Evolutionary conservation across 1,140 invertebrate species (phyloP).

Genomic region (Metopolophium dirhodum): DNA sequence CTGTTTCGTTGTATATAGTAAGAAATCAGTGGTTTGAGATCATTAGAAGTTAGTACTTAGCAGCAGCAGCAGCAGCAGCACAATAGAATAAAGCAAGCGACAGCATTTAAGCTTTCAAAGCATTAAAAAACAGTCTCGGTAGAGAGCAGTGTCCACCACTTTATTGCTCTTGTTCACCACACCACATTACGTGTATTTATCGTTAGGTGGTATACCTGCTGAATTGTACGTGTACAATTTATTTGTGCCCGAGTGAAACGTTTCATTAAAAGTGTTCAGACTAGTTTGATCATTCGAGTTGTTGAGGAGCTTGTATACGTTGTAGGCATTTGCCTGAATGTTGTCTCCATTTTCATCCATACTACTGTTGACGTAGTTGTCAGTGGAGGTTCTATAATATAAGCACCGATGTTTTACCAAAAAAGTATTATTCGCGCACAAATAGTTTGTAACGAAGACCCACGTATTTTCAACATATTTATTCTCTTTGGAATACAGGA

Average conservation of each 20-base stretch:
- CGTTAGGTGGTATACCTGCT: background rate
- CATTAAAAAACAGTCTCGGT: background rate
- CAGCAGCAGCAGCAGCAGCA: background rate
- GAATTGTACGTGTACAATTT: conserved; percentile 44
- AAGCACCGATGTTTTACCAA: conserved; percentile 23
- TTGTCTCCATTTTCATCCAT: conserved; percentile 23
- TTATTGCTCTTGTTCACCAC: background rate
- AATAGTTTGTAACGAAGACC: background rate
- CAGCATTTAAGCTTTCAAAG: background rate
- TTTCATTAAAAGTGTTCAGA: conserved; percentile 51
- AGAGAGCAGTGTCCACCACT: background rate
- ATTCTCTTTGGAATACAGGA: background rate
- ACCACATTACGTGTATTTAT: background rate
- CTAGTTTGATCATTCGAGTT: conserved; percentile 39
- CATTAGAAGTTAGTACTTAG: background rate
- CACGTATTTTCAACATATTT: background rate
- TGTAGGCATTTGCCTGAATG: conserved; percentile 50
- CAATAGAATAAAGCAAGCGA: background rate
- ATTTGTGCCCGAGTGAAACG: conserved; percentile 44
- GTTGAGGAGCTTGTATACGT: conserved; percentile 41
- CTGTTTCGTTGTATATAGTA: background rate
- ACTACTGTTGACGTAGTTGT: conserved; percentile 11
- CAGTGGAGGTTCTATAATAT: conserved; percentile 14
- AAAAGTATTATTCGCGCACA: background rate
- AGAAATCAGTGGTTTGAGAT: background rate